Evolutionary conservation across 2,888 invertebrate genomes (phyloP).

Genomic region (Eumerus sabulonum): DNA sequence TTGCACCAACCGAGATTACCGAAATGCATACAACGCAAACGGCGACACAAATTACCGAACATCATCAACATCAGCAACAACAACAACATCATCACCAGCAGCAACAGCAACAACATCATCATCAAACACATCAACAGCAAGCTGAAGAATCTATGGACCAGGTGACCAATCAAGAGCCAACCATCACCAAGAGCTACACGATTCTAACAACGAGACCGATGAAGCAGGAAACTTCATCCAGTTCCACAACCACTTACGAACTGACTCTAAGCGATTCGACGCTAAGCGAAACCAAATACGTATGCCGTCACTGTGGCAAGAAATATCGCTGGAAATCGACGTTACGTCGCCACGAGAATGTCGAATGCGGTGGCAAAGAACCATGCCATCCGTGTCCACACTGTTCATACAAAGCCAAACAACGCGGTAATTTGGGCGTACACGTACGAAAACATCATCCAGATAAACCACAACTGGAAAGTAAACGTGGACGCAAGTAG

Average conservation of each 20-base stretch:
- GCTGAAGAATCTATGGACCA: conserved; percentile 70
- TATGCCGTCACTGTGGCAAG: conserved; percentile 91
- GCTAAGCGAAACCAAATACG: conserved; percentile 82
- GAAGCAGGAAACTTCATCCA: conserved; percentile 75
- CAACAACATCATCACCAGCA: conserved; percentile 69
- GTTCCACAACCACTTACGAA: conserved; percentile 76
- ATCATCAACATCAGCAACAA: conserved; percentile 69
- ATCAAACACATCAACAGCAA: conserved; percentile 73
- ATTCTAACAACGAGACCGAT: conserved; percentile 78
- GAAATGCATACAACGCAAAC: conserved; percentile 75
- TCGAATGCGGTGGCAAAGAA: conserved; percentile 91
- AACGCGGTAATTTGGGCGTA: conserved; percentile 89
- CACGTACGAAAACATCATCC: conserved; percentile 89
- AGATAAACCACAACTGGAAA: conserved; percentile 78
- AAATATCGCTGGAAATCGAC: conserved; percentile 93
- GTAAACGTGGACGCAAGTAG: conserved; percentile 77
- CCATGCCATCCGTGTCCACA: conserved; percentile 90
- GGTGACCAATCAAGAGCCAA: conserved; percentile 70
- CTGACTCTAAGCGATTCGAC: conserved; percentile 77
- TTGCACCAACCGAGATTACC: conserved; percentile 77
- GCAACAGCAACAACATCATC: conserved; percentile 71
- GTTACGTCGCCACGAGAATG: conserved; percentile 89
- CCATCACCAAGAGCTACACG: conserved; percentile 78
- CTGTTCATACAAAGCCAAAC: conserved; percentile 89
- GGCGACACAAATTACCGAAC: conserved; percentile 74